phyloP scores from a whole-genome alignment of 2,888 invertebrate species.

The Melipona bicolor region DNA sequence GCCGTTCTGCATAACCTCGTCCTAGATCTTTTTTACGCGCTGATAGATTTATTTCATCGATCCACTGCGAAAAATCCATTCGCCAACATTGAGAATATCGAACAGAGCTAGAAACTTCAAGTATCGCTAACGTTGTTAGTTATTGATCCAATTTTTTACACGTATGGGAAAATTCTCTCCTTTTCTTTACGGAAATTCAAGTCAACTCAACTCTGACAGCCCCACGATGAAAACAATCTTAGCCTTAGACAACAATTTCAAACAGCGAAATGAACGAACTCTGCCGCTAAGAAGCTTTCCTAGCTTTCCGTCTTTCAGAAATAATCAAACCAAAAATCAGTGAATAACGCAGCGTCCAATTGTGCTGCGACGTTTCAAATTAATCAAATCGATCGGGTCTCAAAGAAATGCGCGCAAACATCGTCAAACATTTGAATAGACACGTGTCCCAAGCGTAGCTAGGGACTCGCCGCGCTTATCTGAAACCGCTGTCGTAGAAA shows the following conservation, averaged over 20 bases:
- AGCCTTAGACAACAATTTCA: not conserved
- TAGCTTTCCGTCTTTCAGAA: not conserved
- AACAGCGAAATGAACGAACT: no score
- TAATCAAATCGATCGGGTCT: not conserved
- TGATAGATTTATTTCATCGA: conserved; percentile 7
- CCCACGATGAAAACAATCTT: no score
- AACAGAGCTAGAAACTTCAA: no score
- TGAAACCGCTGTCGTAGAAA: not conserved
- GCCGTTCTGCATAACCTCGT: not conserved
- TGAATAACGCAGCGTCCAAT: not conserved
- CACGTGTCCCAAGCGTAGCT: not conserved
- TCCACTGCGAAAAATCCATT: not conserved
- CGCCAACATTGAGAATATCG: no score
- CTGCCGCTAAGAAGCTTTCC: not conserved
- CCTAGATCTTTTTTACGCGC: not conserved
- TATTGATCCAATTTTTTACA: no score
- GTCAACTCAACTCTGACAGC: no score
- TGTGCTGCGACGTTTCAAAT: not conserved
- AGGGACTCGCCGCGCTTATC: not conserved
- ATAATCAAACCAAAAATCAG: not conserved
- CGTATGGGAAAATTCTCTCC: no score
- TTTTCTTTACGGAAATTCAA: no score
- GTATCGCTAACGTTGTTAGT: no score
- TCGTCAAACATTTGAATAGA: not conserved
- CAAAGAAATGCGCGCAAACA: not conserved